Base-by-base conservation (phyloP, 2,113 vertebrate genomes). In the Toxotes chatareus region DNA sequence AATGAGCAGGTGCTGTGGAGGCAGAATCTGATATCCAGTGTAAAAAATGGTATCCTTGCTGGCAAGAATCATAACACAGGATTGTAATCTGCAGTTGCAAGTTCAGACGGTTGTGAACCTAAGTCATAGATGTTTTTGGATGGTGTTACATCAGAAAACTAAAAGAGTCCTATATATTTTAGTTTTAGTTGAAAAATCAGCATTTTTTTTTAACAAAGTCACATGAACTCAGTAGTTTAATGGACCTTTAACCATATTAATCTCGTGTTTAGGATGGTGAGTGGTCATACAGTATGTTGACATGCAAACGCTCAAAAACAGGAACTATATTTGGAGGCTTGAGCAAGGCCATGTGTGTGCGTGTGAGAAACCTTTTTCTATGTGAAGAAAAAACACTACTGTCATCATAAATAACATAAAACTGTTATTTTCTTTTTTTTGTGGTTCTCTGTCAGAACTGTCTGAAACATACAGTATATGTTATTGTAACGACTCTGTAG, bases 1-100 rank as follows among this genome's bases (percentile, higher is more conserved):
- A 69, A 64, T 32, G 21, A 76, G 53, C 68, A 49, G 77, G 47
- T 79, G 44, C 49, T 49, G 42, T 19, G 71, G 38, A 49, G 77
- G 27, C 47, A 55, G 38, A 44, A 55, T 62, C n/a, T 69, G 32
- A 44, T 23, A 44, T 46, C 31, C 16, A 64, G 0, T 32, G 17
- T 21, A 55, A 64, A 76, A 36, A 34, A 16, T 17, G 4, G 36
- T 40, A 56, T 1, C 40, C 23, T 1, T 31, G 7, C 13, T 7
- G 19, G n/a, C 34, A 68, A 51, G 19, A 21, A 19, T 27, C 13
- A 36, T 42, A 70, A 55, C 16, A 36, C 47, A 31, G 40, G 63
- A 17, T 31, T 63, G 13, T 23, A 67, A 61, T 67, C 3, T 57
- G 36, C 11, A 19, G 7, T 5, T 7, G 27, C 27, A 27, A 27